phyloP scores from a whole-genome alignment of 2,888 invertebrate species.

The Limnephilus marmoratus region DNA sequence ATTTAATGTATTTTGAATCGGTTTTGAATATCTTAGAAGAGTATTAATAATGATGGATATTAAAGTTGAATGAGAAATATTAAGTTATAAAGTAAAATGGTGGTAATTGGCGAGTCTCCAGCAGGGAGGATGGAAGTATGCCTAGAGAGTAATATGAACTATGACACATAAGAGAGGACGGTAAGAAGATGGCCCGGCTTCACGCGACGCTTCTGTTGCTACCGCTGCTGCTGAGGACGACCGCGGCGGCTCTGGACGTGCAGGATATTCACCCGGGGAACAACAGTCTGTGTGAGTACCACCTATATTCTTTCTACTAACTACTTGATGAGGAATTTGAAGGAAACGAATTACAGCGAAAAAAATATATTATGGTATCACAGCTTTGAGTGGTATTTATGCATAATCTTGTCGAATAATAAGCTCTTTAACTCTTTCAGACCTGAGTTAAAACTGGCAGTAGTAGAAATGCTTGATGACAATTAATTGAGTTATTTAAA shows the following conservation, averaged over 20 bases:
- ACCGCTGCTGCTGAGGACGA: conserved; percentile 19
- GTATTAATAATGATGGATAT: background rate
- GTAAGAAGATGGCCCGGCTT: conserved; percentile 23
- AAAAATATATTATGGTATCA: no score
- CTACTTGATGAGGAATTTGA: no score
- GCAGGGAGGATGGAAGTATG: background rate
- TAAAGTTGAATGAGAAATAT: background rate
- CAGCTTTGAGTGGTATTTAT: no score
- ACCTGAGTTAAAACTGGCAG: no score
- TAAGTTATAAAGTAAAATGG: background rate
- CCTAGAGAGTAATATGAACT: background rate
- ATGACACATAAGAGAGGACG: background rate
- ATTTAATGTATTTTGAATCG: background rate
- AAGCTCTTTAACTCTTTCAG: no score
- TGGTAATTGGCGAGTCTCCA: background rate
- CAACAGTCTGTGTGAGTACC: conserved; percentile 63
- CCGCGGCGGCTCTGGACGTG: conserved; percentile 57
- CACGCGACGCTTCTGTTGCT: background rate
- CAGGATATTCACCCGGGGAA: conserved; percentile 63
- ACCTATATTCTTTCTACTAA: no score
- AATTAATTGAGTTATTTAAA: no score
- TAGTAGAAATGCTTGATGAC: no score
- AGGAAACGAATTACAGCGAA: no score
- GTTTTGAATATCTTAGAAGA: background rate
- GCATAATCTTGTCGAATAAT: no score